A percentile compares a stretch with the other conserved stretches of the same genome.
Evolutionary conservation across 2,797 vertebrate genomes (phyloP).

Genomic region (Sebastes cheni): DNA sequence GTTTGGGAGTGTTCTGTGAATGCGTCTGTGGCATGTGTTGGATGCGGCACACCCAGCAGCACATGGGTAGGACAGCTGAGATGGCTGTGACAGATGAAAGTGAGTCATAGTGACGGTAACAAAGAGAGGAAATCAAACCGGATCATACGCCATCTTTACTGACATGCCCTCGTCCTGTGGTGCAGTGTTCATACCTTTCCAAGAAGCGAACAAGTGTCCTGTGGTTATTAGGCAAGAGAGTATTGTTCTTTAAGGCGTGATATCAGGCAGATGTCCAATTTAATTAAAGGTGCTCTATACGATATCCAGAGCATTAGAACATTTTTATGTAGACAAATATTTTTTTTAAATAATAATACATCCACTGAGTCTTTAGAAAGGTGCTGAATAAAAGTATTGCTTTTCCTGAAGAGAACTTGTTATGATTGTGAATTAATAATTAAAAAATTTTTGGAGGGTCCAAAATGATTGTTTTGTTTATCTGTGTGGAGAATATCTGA

Average conservation of each 20-base stretch:
- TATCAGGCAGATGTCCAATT: neutral
- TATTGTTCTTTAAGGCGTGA: constrained; percentile 1
- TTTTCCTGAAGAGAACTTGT: too few species aligned
- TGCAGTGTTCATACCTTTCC: constrained; percentile 18
- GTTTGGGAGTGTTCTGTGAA: constrained; percentile 68
- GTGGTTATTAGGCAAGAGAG: neutral
- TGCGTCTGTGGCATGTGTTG: constrained; percentile 64
- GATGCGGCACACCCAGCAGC: constrained; percentile 66
- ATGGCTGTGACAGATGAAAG: constrained; percentile 33
- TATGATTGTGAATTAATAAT: too few species aligned
- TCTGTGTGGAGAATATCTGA: too few species aligned
- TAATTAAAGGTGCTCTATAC: neutral
- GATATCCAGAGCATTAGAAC: too few species aligned
- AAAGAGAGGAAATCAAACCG: constrained; percentile 44
- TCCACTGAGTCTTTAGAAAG: too few species aligned
- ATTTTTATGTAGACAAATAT: too few species aligned
- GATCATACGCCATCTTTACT: constrained; percentile 14
- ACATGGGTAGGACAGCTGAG: constrained; percentile 50
- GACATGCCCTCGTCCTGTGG: constrained; percentile 39
- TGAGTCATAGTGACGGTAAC: constrained; percentile 59
- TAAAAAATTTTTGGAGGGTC: too few species aligned
- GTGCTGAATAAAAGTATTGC: too few species aligned
- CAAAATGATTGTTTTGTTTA: too few species aligned
- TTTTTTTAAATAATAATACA: too few species aligned
- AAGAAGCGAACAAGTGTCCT: neutral